Conservation (phyloP, 1,140 invertebrate species). For the Babylonia areolata region DNA sequence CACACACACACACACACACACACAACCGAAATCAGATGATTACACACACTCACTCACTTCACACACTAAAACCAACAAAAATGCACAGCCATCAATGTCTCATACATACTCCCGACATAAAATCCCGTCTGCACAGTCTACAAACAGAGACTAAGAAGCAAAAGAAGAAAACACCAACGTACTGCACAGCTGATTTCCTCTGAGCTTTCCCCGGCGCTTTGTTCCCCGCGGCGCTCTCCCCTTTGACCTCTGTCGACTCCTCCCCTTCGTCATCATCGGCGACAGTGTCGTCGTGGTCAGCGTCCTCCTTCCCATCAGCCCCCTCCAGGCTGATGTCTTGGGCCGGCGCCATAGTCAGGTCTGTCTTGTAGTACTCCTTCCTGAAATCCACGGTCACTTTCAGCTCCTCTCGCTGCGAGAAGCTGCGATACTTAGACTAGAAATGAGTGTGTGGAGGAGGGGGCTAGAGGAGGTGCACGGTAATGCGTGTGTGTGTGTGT, state of each 20-base stretch:
- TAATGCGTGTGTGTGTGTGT: too few relatives aligned
- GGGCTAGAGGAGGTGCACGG: too few relatives aligned
- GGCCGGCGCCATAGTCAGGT: slow-evolving; percentile 62
- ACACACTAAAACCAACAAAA: neutral
- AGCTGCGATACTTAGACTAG: too few relatives aligned
- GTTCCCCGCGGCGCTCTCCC: neutral
- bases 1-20: slow-evolving; percentile 16
- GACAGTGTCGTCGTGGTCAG: slow-evolving; percentile 36
- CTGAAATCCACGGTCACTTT: slow-evolving; percentile 43
- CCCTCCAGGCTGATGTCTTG: slow-evolving; percentile 65
- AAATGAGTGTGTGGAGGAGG: too few relatives aligned
- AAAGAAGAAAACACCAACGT: slow-evolving; percentile 39
- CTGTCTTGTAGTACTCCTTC: slow-evolving; percentile 69
- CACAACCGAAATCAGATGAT: neutral
- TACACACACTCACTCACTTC: neutral
- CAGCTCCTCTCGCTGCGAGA: too few relatives aligned
- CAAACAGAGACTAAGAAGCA: too few relatives aligned
- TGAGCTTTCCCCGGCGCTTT: slow-evolving; percentile 24
- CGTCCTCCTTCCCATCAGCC: neutral
- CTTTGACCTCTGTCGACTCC: neutral
- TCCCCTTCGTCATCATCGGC: slow-evolving; percentile 13
- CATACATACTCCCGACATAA: neutral
- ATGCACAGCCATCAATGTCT: neutral
- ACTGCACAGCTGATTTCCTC: neutral
- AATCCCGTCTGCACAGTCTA: too few relatives aligned